These are phyloP conservation scores for Eurois occulta DNA, from an alignment of 2,888 invertebrate species.

Conservation along the genomic window DNA sequence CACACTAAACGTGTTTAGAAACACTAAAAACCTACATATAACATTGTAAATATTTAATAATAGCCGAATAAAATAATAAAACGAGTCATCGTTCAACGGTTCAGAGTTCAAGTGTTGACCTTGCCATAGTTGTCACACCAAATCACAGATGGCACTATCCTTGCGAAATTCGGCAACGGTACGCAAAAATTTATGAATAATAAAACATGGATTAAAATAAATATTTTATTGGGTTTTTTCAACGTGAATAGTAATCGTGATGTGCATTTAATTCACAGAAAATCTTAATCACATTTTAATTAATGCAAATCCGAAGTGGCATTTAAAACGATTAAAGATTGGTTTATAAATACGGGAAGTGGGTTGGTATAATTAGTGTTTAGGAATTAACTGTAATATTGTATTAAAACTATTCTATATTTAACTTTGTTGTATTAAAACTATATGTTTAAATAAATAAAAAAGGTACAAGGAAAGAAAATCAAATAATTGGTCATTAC, in stretches of 20 bases:
- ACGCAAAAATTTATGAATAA: constrained; percentile 9
- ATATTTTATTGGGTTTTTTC: constrained; percentile 9
- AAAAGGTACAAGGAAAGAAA: too few species aligned
- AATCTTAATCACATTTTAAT: constrained; percentile 46
- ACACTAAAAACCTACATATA: constrained; percentile 9
- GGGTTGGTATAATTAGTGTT: constrained; percentile 18
- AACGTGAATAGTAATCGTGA: neutral
- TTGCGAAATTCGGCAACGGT: constrained; percentile 43
- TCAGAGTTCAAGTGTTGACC: constrained; percentile 48
- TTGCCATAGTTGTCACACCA: constrained; percentile 66
- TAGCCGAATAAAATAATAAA: constrained; percentile 3
- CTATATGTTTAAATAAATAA: too few species aligned
- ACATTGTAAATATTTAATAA: neutral
- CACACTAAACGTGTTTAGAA: neutral
- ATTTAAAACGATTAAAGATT: constrained; percentile 15
- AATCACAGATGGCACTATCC: constrained; percentile 77
- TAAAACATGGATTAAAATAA: constrained; percentile 17
- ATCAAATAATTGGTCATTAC: constrained; percentile 1
- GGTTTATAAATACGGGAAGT: constrained; percentile 16
- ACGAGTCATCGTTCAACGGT: neutral
- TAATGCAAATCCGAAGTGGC: constrained; percentile 18
- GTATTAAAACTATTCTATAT: too few species aligned
- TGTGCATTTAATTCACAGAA: constrained; percentile 16
- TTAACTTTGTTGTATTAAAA: too few species aligned
- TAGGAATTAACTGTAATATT: constrained; percentile 1